Conservation (phyloP, 2,797 vertebrate genomes). For the Carapus acus region DNA sequence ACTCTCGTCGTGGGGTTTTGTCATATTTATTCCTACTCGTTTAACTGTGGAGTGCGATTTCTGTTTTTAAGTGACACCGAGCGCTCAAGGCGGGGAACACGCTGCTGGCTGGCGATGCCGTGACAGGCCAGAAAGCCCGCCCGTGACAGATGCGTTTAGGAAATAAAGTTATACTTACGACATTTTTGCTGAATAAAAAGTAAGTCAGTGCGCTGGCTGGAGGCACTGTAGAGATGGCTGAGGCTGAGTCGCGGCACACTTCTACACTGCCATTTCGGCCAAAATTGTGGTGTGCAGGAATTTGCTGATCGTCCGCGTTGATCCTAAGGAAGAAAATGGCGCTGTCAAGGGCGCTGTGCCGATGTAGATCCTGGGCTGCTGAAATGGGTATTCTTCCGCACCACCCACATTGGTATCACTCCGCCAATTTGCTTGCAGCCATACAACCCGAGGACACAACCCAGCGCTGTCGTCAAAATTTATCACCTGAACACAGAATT, state of each 20-base stretch:
- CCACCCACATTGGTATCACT: slow-evolving; percentile 35
- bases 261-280: slow-evolving; percentile 73
- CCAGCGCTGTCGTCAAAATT: no score
- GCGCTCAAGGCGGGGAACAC: no score
- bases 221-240: slow-evolving; percentile 74
- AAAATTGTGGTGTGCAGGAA: slow-evolving; percentile 31
- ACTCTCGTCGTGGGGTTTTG: no score
- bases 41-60: no score
- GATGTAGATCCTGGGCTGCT: slow-evolving; percentile 24
- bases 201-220: slow-evolving; percentile 73
- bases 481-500: no score
- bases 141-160: background rate
- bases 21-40: no score
- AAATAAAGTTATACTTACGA: slow-evolving; percentile 66
- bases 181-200: slow-evolving; percentile 68
- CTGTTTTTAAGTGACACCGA: no score
- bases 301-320: background rate
- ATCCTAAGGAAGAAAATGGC: slow-evolving; percentile 40
- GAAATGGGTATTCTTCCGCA: slow-evolving; percentile 58
- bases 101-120: background rate
- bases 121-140: background rate
- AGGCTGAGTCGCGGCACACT: slow-evolving; percentile 68
- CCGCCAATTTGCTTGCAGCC: slow-evolving; percentile 42
- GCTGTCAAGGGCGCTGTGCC: accelerated
- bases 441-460: no score